Evolutionary conservation across 92 coral and sea anemone species (phyloP).

Genomic region (Palythoa heliodiscus): DNA sequence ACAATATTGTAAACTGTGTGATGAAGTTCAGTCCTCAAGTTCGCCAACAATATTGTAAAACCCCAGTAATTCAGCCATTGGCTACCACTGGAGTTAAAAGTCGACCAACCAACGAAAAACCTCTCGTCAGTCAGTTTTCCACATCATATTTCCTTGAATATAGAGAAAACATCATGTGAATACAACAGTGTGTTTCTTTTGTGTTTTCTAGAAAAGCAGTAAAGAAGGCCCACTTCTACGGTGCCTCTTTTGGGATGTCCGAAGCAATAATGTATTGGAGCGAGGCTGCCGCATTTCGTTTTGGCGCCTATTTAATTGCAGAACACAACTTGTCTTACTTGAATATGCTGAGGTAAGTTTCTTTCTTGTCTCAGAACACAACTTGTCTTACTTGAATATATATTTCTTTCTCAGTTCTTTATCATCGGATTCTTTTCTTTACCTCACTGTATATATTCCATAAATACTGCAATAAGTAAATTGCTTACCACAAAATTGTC

Average conservation of each 20-base stretch:
- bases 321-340: constrained; percentile 35
- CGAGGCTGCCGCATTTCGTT: constrained; percentile 58
- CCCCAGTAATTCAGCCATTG: too few species aligned
- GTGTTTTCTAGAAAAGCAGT: constrained; percentile 40
- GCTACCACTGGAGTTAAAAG: too few species aligned
- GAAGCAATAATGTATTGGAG: constrained; percentile 46
- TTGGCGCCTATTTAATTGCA: constrained; percentile 49
- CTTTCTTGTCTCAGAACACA: neutral
- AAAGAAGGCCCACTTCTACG: constrained; percentile 43
- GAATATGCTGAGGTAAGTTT: constrained; percentile 54
- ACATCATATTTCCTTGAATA: neutral
- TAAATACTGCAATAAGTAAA: too few species aligned
- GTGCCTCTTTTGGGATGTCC: constrained; percentile 45
- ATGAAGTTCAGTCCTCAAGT: too few species aligned
- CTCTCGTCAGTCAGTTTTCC: too few species aligned
- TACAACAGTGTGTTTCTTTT: neutral
- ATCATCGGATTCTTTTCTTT: too few species aligned
- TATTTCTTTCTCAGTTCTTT: too few species aligned
- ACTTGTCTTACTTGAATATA: constrained; percentile 43
- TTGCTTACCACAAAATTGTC: too few species aligned
- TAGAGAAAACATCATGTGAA: neutral
- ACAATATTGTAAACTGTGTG: too few species aligned
- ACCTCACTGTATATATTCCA: too few species aligned
- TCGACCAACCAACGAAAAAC: too few species aligned
- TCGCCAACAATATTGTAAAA: too few species aligned